Evolutionary conservation across 2,113 vertebrate species (phyloP).

Genomic region (Isichthys henryi): DNA sequence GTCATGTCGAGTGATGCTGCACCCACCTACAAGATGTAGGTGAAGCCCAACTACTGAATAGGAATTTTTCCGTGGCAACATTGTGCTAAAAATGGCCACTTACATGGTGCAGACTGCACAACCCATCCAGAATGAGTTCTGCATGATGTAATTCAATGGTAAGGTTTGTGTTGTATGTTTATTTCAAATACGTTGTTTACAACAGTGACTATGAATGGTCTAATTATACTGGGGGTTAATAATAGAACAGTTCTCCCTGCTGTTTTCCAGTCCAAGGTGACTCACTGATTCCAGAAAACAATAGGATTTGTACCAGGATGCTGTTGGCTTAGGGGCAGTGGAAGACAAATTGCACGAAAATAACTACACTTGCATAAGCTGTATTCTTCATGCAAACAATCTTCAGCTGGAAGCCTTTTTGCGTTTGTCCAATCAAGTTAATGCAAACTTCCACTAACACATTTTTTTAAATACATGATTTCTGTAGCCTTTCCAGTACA

Average conservation of each 20-base stretch:
- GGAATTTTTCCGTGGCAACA: not conserved
- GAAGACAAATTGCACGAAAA: not conserved
- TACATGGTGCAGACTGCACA: not conserved
- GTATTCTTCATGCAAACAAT: not conserved
- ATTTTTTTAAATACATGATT: not conserved
- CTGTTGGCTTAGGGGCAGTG: not conserved
- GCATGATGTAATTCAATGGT: not conserved
- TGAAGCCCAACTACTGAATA: not conserved
- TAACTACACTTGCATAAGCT: not conserved
- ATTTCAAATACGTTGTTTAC: not conserved
- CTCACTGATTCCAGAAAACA: constrained; percentile 10
- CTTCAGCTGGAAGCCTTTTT: not conserved
- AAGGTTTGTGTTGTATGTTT: not conserved
- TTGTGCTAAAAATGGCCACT: constrained; percentile 1
- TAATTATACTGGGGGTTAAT: not conserved
- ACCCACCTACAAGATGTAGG: constrained; percentile 6
- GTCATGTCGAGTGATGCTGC: not conserved
- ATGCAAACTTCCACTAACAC: not conserved
- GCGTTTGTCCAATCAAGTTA: not conserved
- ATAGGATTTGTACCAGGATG: constrained; percentile 1
- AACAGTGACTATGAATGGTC: not conserved
- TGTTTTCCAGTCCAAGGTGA: constrained; percentile 7
- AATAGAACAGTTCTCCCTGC: not conserved
- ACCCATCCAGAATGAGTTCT: not conserved
- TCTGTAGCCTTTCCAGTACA: not conserved